Base-by-base conservation (phyloP, 1,140 invertebrate genomes). In the Eulimnadia texana region DNA sequence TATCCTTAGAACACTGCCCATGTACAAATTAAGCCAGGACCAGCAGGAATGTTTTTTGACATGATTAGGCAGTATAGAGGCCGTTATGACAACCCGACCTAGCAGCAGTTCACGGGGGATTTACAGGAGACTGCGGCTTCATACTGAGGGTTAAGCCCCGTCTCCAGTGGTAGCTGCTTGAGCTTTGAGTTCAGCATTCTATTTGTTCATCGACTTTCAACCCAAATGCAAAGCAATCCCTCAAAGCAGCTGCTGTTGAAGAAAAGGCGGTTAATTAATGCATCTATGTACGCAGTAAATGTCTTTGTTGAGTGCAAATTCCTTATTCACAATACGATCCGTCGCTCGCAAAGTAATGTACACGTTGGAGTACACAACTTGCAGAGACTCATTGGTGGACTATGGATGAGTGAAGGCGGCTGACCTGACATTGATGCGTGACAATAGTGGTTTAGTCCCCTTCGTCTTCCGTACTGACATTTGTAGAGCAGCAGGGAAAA, bases 31-130 rank as follows among this genome's bases (percentile, higher is more conserved):
- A 3, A 68, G 66, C 20, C 71, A 73, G 64, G 70, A 75, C 63
- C 71, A 75, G 60, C 23, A 73, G 11, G 71, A 75, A 68, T 53
- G 72, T 70, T 74, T 62, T 76, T 76, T 60, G 60, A 65, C 19
- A 50, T 24, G 1, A 68, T 76, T 20, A 27, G 73, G 54, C 57
- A 63, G 47, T 60, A 67, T 29, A 67, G 68, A 20, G 69, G 72
- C 2, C 68, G 64, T 58, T 73, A 72, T 61, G 71, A 74, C 60
- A 76, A 75, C 65, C 72, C 70, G 9, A 68, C 68, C 16, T 61
- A 58, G 16, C 58, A 53, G 25, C 68, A 73, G 61, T 72, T 73
- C 62, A 63, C 61, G 25, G 57, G 57, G n/a, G 66, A n/a, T 64
- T 9, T 64, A 65, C 33, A 42, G 16, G 16, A 6, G 33, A 9